phyloP scores from a whole-genome alignment of 2,888 invertebrate genomes.

The Rhagophthalmus giganteus region DNA sequence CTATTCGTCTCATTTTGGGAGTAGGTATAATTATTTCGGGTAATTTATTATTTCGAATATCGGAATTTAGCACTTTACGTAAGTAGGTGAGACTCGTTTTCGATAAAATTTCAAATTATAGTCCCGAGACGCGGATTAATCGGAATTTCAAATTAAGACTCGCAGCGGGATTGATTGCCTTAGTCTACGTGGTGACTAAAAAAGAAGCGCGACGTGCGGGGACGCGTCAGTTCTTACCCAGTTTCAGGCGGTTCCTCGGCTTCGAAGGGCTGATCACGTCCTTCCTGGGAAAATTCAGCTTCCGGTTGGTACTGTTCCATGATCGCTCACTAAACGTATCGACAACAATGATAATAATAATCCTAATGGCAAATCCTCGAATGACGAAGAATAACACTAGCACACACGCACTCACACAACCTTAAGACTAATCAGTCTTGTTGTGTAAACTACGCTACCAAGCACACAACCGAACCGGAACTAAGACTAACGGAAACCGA shows the following conservation, averaged over 20 bases:
- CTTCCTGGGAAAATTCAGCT: constrained; percentile 69
- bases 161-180: too few species aligned
- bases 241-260: constrained; percentile 63
- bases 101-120: too few species aligned
- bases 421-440: constrained; percentile 51
- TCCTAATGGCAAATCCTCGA: constrained; percentile 26
- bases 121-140: too few species aligned
- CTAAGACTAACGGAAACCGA: constrained; percentile 31
- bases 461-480: constrained; percentile 33
- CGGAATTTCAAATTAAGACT: too few species aligned
- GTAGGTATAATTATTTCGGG: too few species aligned
- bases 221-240: constrained; percentile 54
- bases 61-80: too few species aligned
- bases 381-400: constrained; percentile 17
- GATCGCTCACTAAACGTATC: constrained; percentile 21
- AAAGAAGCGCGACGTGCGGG: not conserved
- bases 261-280: constrained; percentile 73
- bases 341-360: constrained; percentile 13
- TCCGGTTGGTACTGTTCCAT: constrained; percentile 56
- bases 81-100: not conserved
- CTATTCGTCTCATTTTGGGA: too few species aligned
- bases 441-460: constrained; percentile 30
- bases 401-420: constrained; percentile 39
- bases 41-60: too few species aligned
- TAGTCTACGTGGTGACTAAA: not conserved